Evolutionary conservation across 2,113 vertebrate species (phyloP), one percentile per base, ranked within the genome.

Genomic region (Varanus salvator): DNA sequence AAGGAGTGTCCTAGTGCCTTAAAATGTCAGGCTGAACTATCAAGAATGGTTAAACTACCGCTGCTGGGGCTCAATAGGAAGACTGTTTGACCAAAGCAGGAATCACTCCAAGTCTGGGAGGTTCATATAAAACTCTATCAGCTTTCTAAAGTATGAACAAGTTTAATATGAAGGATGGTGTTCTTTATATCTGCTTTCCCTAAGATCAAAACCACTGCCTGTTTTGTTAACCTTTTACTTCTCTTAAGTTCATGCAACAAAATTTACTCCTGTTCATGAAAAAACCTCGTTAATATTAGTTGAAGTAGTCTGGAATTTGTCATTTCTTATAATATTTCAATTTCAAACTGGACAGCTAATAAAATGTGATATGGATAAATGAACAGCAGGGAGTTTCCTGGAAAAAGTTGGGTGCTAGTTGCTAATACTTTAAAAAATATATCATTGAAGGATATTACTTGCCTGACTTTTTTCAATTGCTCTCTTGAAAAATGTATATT

Each of bases 231-330:
- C 44, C 1, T 1, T 1, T 64, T 80, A 48, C 71, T 90, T 2
- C 93, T 90, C 57, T 0, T 0, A 1, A 75, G 66, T 31, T 27
- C 38, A 6, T 1, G 1, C 0, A 0, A 48, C 80, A 34, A 29
- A 80, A 94, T 89, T 15, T 54, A 6, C n/a, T 12, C 54, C 7
- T 64, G 19, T 4, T 76, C 7, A 19, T 27, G 25, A 90, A 84
- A 3, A 44, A 38, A 0, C n/a, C 9, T 21, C 8, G 64, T 19
- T 19, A 19, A 77, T 0, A 0, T 8, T 68, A 3, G 4, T 0
- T 6, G 60, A 50, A 14, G 1, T 0, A 68, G 6, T 60, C 1
- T 19, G 6, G n/a, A n/a, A 52, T 23, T 21, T 4, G 34, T 31
- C 3, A 77, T 29, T n/a, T 7, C 44, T 0, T 0, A 2, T 31